Evolutionary conservation across 2,797 vertebrate genomes (phyloP), one percentile per base, ranked within the genome.

Genomic region (Sparidentex hasta): DNA sequence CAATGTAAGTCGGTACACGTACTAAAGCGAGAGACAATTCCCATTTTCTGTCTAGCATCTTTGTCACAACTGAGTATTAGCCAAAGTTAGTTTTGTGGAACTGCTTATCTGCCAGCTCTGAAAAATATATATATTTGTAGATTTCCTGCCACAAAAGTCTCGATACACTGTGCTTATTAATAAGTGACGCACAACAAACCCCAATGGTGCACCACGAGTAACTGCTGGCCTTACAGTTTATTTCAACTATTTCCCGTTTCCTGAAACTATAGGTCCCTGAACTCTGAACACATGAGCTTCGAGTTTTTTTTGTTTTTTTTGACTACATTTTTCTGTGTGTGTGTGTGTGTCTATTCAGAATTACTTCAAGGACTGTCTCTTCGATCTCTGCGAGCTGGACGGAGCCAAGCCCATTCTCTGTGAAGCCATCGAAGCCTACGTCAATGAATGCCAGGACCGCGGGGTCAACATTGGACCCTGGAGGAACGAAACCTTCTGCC

Each of bases 361-460:
- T 65, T 94, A 92, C 88, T 95, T 95, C 84, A 90, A 61, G 63
- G 93, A 94, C 87, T 95, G 95, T 78, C 8, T 95, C 52, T 96
- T 94, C 88, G 95, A 96, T 75, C 62, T 95, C 80, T 96, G 95
- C 87, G 94, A 91, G 51, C 81, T 96, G 90, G 92, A 90, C 1
- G 95, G 95, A 47, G 90, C 88, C 67, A 81, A 72, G 51, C 88
- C 88, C 11, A 78, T 92, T 55, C 84, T 96, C 78, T 96, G 95
- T 64, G 94, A 96, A 85, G 94, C 94, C 52, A 91, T 96, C 13
- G 95, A 96, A 85, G 87, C 94, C 13, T 96, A 95, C 2, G 90
- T 93, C 29, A 94, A 94, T 13, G 93, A 94, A 62, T 96, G 95
- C 75, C 95, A 95, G 83, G 95, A 95, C 70, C 93, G 92, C 1